Evolutionary conservation across 2,888 invertebrate species (phyloP).

Genomic region (Conus canariensis): DNA sequence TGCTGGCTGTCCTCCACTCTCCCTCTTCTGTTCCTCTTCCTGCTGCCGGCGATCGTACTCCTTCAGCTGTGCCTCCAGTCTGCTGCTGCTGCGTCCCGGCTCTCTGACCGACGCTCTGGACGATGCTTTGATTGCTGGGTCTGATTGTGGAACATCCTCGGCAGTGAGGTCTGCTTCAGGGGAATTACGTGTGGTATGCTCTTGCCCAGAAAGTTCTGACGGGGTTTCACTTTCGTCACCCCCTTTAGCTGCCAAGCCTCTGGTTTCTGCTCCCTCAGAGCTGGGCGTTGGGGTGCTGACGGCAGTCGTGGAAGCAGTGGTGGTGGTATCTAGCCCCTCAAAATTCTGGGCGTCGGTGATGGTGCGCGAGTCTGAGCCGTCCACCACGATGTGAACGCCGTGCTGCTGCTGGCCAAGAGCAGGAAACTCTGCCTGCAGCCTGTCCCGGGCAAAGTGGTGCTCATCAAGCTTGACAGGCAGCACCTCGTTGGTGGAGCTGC

Average conservation of each 20-base stretch:
- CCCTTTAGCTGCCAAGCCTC: neutral
- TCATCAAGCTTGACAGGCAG: neutral
- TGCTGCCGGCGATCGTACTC: conserved; percentile 27
- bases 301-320: neutral
- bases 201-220: neutral
- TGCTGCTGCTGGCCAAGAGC: neutral
- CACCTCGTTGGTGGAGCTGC: conserved; percentile 45
- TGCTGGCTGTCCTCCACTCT: neutral
- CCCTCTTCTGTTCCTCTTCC: conserved; percentile 4
- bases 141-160: neutral
- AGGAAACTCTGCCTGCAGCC: neutral
- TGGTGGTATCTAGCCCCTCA: conserved; percentile 28
- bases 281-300: neutral
- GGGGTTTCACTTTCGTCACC: neutral
- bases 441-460: neutral
- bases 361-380: conserved; percentile 34
- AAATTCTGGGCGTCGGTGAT: conserved; percentile 25
- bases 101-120: conserved; percentile 2
- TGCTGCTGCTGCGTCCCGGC: conserved; percentile 33
- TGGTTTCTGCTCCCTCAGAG: neutral
- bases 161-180: neutral
- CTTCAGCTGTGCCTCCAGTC: conserved; percentile 30
- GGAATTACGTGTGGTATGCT: neutral
- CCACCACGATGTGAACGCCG: conserved; percentile 13
- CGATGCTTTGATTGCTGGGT: neutral